Base-by-base conservation (phyloP, 1,140 invertebrate genomes). In the Homalodisca vitripennis region DNA sequence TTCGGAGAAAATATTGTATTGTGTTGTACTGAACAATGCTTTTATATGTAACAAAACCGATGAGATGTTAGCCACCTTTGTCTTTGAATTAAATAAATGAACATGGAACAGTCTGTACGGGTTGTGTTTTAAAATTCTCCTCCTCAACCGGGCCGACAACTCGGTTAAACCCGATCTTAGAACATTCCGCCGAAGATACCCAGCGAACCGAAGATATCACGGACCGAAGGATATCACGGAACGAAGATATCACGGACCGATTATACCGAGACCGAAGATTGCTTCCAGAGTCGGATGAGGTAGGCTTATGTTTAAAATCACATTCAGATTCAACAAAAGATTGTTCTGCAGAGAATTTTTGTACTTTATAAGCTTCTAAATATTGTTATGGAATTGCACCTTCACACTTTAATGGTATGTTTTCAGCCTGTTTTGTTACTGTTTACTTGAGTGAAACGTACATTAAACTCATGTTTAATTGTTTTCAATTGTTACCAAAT, bases 1-100 rank as follows among this genome's bases (percentile, higher is more conserved):
- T 51, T 51, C 48, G 48, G 48, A 51, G n/a, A n/a, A n/a, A n/a
- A n/a, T n/a, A n/a, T n/a, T 51, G 48, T 51, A 51, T 51, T n/a
- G 48, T 51, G n/a, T n/a, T 51, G 48, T 51, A 20, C n/a, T 51
- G 22, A 51, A 51, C 3, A 20, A 51, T 20, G 48, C 48, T 51
- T 51, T 51, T 51, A 51, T 51, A 22, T 51, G 48, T 51, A 41
- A 10, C 17, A n/a, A n/a, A 51, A 51, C 48, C 6, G 48, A 51
- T 14, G 14, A 51, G 22, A 51, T 51, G 48, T 51, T 51, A 20
- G 48, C 48, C 22, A 20, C 22, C n/a, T 20, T 51, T 51, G 48
- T 51, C 48, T n/a, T n/a, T n/a, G n/a, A n/a, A 51, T 20, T 51
- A 12, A 51, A 12, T 20, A 51, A 51, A 51, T 51, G 22, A 51